Evolutionary conservation across 2,113 vertebrate genomes (phyloP), one percentile per base, ranked within the genome.

Genomic region (Rhegmatorhina hoffmannsi): DNA sequence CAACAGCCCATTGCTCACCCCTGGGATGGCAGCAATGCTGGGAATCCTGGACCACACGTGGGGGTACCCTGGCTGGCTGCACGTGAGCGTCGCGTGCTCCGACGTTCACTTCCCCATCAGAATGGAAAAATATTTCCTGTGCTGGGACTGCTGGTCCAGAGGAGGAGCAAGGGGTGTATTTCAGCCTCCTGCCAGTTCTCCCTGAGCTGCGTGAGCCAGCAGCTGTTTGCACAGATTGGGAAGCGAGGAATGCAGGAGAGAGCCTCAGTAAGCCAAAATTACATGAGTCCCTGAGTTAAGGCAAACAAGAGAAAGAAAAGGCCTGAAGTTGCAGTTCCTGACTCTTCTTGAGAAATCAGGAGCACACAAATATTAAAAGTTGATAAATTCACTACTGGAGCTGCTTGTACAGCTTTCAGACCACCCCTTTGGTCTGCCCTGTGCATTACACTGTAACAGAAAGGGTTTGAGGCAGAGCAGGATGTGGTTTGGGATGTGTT

Each of bases 111-210:
- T 62, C 87, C 63, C 33, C 74, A 38, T 19, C 59, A 6, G 64
- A 80, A 75, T 5, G 38, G 59, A 38, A 60, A 91, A 76, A 79
- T 6, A 74, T 91, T 87, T 74, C 90, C 96, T 91, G 87, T 0
- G 0, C 84, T 59, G 81, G 78, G 75, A 59, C 34, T 56, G 84
- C 67, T 25, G 78, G 49, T 68, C 69, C 68, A 53, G 70, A 89
- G 87, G 52, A 92, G 77, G 63, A 86, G 66, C 4, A 0, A 69
- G 52, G 29, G 76, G 60, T 0, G 3, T 18, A 29, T 34, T 55
- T 26, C 90, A 84, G 84, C 70, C 81, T 92, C 88, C 56, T 81
- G 94, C 68, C 92, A 78, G 72, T 1, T 86, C 83, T 9, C 8
- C 3, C 67, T 49, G 73, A 60, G 56, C 36, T 20, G 56, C 60